These are phyloP conservation scores for Pollachius pollachius DNA, from an alignment of 2,113 vertebrate species.

Conservation along the genomic window DNA sequence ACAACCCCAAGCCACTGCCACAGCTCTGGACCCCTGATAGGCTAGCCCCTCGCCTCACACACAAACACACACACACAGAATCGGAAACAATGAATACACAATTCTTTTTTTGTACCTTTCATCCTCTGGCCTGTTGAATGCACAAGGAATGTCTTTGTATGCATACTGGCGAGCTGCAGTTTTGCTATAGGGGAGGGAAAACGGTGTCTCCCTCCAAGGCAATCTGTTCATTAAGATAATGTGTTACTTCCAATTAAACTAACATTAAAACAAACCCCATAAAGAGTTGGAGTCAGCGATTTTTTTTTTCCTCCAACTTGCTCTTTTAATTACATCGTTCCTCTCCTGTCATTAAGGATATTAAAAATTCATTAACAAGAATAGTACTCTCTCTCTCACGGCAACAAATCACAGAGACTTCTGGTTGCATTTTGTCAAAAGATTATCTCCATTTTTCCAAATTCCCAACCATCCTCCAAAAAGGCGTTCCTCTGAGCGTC, in stretches of 20 bases:
- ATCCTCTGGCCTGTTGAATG: background rate
- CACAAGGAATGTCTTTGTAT: constrained; percentile 47
- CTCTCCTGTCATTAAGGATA: constrained; percentile 99
- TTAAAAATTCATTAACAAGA: constrained; percentile 99
- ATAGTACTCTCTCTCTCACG: constrained; percentile 82
- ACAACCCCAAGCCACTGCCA: background rate
- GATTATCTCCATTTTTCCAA: constrained; percentile 70
- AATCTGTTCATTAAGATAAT: constrained; percentile 99
- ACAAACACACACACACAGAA: background rate
- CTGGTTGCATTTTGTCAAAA: constrained; percentile 84
- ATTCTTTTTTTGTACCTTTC: too few relatives aligned
- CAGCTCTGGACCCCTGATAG: too few relatives aligned
- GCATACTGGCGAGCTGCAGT: constrained; percentile 62
- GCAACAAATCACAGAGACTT: constrained; percentile 93
- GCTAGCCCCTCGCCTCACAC: background rate
- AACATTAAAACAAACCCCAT: constrained; percentile 99
- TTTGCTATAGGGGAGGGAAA: constrained; percentile 36
- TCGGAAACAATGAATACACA: background rate
- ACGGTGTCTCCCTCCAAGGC: constrained; percentile 83
- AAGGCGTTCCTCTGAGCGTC: constrained; percentile 30
- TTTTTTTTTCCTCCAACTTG: constrained; percentile 87
- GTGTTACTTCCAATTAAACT: constrained; percentile 99
- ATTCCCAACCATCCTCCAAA: constrained; percentile 54
- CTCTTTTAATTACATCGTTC: constrained; percentile 99
- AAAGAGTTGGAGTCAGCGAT: constrained; percentile 99